Conservation (phyloP, 2,113 vertebrate genomes). For the Coturnix japonica region DNA sequence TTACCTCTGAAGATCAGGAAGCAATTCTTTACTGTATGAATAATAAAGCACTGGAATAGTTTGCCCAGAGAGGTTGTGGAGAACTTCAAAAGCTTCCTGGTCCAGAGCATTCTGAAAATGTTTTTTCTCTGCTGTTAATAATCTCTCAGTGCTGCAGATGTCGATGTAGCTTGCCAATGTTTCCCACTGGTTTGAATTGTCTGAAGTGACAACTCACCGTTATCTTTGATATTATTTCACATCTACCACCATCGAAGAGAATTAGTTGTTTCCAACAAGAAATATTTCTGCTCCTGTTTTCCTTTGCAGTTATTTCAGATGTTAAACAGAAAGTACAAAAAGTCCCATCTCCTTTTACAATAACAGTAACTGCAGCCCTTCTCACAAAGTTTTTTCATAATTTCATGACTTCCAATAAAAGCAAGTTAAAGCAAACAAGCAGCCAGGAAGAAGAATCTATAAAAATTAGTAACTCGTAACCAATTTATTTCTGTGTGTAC, state of each 20-base stretch:
- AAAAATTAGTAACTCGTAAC: conserved; percentile 55
- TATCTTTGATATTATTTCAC: neutral
- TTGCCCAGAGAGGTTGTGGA: neutral
- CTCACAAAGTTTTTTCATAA: neutral
- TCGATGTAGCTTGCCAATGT: neutral
- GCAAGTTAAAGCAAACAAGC: conserved; percentile 3
- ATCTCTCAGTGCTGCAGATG: neutral
- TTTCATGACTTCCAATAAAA: conserved; percentile 7
- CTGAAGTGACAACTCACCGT: neutral
- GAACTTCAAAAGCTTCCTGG: neutral
- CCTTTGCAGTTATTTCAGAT: neutral
- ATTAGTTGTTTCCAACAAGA: neutral
- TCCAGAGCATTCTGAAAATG: neutral
- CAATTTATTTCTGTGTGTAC: conserved; percentile 2
- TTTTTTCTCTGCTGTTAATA: neutral
- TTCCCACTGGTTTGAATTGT: neutral
- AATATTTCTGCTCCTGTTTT: neutral
- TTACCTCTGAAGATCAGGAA: neutral
- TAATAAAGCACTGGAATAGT: neutral
- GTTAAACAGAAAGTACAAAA: neutral
- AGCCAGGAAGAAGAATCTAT: neutral
- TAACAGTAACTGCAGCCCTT: neutral
- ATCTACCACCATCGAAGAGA: neutral
- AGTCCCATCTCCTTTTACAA: neutral
- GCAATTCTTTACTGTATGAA: neutral